These are phyloP conservation scores for Propithecus deckenii DNA, from an alignment of 2,797 vertebrate species.

Conservation along the genomic window DNA sequence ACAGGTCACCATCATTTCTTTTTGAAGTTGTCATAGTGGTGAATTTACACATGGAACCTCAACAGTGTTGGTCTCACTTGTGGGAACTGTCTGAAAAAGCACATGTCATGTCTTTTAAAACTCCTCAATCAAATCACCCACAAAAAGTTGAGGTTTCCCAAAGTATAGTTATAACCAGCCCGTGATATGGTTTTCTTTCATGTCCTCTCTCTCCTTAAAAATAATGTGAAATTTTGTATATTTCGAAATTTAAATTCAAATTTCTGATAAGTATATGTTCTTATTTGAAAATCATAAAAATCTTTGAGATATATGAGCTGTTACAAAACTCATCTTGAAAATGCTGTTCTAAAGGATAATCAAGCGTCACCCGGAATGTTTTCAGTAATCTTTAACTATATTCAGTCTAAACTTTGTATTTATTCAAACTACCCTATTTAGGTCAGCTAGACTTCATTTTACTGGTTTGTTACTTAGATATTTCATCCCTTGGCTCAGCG, in stretches of 20 bases:
- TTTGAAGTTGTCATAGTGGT: neutral
- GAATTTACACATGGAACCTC: neutral
- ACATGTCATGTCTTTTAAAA: neutral
- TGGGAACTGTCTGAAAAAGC: neutral
- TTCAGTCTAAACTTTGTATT: neutral
- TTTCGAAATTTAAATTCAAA: conserved; percentile 11
- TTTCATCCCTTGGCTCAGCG: neutral
- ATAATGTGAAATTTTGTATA: neutral
- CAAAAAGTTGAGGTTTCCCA: neutral
- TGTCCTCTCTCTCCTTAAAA: neutral
- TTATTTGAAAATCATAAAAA: neutral
- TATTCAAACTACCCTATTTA: neutral
- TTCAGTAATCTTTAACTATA: neutral
- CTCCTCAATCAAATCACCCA: neutral
- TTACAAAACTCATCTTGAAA: neutral
- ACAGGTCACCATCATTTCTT: neutral
- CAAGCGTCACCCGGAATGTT: neutral
- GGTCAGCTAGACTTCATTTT: neutral
- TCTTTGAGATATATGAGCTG: neutral
- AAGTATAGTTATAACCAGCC: neutral
- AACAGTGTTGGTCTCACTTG: neutral
- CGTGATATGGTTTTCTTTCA: neutral
- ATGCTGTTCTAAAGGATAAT: neutral
- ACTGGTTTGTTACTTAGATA: neutral
- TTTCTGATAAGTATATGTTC: neutral